Percentiles rank a stretch among this genome's conserved stretches.
These are phyloP conservation scores for Phaenicophaeus curvirostris DNA, from an alignment of 2,797 vertebrate species.

Conservation along the genomic window DNA sequence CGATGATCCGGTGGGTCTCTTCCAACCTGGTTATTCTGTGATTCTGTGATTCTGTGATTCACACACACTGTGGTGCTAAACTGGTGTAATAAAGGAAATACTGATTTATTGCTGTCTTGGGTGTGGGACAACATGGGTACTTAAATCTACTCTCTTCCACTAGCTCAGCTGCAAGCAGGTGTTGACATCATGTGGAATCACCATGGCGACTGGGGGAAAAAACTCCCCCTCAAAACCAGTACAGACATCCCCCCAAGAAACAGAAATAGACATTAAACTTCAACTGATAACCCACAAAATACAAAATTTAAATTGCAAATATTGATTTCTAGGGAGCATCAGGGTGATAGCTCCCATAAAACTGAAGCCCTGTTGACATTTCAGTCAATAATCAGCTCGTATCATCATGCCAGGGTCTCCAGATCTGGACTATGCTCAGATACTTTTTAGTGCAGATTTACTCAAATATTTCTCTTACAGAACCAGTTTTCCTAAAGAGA, in stretches of 20 bases:
- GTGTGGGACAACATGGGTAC: constrained; percentile 32
- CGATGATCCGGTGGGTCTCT: too few relatives aligned
- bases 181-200: constrained; percentile 50
- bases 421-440: background rate
- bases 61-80: background rate
- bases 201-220: constrained; percentile 25
- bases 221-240: constrained; percentile 2
- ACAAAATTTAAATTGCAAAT: constrained; percentile 64
- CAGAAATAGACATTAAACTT: constrained; percentile 69
- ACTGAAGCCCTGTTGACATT: constrained; percentile 54
- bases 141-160: constrained; percentile 44
- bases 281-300: constrained; percentile 51
- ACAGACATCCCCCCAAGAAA: background rate
- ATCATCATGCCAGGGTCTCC: background rate
- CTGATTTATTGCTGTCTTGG: constrained; percentile 55
- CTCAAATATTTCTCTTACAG: background rate
- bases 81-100: constrained; percentile 13
- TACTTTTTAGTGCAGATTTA: background rate
- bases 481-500: background rate
- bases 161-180: constrained; percentile 33
- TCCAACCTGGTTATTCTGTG: too few relatives aligned
- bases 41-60: too few relatives aligned
- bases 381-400: constrained; percentile 50
- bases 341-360: constrained; percentile 67
- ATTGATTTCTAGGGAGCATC: constrained; percentile 68